Conservation (phyloP, 2,113 vertebrate genomes). For the Collichthys lucidus region DNA sequence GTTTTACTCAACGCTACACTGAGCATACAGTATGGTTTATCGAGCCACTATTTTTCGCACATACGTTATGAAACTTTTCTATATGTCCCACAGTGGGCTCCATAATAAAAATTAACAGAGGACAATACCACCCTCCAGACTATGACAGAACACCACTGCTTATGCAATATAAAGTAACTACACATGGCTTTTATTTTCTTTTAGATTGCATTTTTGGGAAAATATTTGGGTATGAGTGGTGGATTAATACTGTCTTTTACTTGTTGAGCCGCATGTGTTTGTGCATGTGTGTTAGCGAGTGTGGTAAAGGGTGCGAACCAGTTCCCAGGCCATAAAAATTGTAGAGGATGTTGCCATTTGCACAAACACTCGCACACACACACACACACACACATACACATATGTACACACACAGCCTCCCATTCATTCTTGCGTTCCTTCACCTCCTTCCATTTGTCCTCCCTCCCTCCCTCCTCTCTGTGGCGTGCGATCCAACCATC, state of each 20-base stretch:
- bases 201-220: background rate
- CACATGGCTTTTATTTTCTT: too few species aligned
- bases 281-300: background rate
- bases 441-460: conserved; percentile 45
- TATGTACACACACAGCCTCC: background rate
- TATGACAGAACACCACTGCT: too few species aligned
- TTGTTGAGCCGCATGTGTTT: background rate
- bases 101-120: too few species aligned
- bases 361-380: conserved; percentile 15
- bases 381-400: conserved; percentile 1
- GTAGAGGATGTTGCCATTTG: conserved; percentile 24
- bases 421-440: conserved; percentile 52
- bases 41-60: too few species aligned
- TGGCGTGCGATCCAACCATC: conserved; percentile 64
- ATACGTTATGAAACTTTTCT: too few species aligned
- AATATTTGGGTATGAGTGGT: background rate
- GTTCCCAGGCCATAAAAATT: conserved; percentile 43
- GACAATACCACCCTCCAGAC: too few species aligned
- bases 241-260: background rate
- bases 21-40: too few species aligned
- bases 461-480: conserved; percentile 43
- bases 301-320: conserved; percentile 9
- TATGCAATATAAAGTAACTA: too few species aligned
- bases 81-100: too few species aligned
- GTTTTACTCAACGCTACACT: too few species aligned